These are phyloP conservation scores for Lucifuga dentata DNA, from an alignment of 2,113 vertebrate genomes.

Conservation along the genomic window DNA sequence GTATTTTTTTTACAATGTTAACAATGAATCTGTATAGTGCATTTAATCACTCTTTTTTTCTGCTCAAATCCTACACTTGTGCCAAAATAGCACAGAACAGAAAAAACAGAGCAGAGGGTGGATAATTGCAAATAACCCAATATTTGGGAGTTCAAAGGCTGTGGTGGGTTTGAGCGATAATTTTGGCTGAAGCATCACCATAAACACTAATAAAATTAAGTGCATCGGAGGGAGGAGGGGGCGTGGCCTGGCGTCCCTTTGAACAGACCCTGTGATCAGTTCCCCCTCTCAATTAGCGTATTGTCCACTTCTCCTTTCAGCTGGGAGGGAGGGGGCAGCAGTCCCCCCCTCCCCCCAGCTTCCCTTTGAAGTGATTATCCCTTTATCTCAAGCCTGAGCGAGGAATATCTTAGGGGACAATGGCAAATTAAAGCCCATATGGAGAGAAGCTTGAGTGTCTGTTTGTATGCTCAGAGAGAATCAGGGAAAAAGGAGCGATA, in stretches of 20 bases:
- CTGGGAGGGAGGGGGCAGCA: constrained; percentile 94
- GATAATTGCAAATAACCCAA: constrained; percentile 80
- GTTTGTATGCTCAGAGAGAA: constrained; percentile 72
- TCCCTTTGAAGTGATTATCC: constrained; percentile 99
- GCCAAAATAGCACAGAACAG: constrained; percentile 48
- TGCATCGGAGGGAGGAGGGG: constrained; percentile 89
- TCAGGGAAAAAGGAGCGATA: constrained; percentile 41
- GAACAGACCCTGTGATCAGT: constrained; percentile 95
- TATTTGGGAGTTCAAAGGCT: constrained; percentile 80
- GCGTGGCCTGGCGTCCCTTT: constrained; percentile 88
- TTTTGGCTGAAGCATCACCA: constrained; percentile 84
- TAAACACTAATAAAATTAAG: constrained; percentile 99
- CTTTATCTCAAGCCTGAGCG: constrained; percentile 97
- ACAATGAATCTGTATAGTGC: constrained; percentile 52
- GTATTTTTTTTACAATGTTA: constrained; percentile 40
- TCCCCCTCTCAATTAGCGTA: constrained; percentile 98
- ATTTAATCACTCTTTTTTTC: constrained; percentile 30
- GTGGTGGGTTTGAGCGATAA: constrained; percentile 76
- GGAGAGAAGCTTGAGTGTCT: constrained; percentile 88
- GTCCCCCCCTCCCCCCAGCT: constrained; percentile 84
- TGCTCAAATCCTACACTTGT: constrained; percentile 59
- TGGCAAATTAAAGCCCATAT: constrained; percentile 89
- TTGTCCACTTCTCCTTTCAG: constrained; percentile 96
- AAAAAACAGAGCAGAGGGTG: constrained; percentile 64
- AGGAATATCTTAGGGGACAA: constrained; percentile 94